Conservation (phyloP, 2,888 invertebrate species). For the Apodemia hepburni region DNA sequence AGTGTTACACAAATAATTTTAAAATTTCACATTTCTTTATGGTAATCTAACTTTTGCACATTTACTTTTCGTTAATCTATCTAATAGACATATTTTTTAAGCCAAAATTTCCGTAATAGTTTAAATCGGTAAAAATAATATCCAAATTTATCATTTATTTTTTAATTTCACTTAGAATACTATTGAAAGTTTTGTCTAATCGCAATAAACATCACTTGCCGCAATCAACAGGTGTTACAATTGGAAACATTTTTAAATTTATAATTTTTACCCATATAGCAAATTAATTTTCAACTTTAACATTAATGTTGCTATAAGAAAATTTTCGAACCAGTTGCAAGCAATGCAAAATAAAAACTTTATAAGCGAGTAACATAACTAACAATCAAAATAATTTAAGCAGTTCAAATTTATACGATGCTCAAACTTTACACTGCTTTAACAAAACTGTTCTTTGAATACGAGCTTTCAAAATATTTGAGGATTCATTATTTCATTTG, state of each 20-base stretch:
- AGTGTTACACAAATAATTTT: too few species aligned
- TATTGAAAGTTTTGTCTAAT: neutral
- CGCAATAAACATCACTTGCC: slow-evolving; percentile 20
- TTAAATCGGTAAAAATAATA: too few species aligned
- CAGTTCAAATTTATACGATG: slow-evolving; percentile 15
- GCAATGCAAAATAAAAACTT: slow-evolving; percentile 4
- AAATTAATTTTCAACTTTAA: slow-evolving; percentile 3
- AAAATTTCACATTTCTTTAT: too few species aligned
- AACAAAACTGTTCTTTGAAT: slow-evolving; percentile 26
- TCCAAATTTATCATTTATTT: too few species aligned
- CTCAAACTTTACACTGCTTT: slow-evolving; percentile 20
- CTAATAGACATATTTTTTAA: too few species aligned
- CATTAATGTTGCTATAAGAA: neutral
- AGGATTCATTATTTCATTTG: slow-evolving; percentile 25
- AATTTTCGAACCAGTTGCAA: neutral
- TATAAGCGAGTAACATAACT: slow-evolving; percentile 17
- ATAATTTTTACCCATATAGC: neutral
- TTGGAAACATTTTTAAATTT: slow-evolving; percentile 11
- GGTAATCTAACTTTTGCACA: too few species aligned
- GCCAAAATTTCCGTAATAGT: too few species aligned
- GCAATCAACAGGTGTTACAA: slow-evolving; percentile 26
- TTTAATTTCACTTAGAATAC: too few species aligned
- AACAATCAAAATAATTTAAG: slow-evolving; percentile 18
- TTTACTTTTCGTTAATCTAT: too few species aligned
- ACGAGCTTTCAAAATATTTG: slow-evolving; percentile 26